Conservation (phyloP, 2,113 vertebrate genomes). For the Ursus arctos region DNA sequence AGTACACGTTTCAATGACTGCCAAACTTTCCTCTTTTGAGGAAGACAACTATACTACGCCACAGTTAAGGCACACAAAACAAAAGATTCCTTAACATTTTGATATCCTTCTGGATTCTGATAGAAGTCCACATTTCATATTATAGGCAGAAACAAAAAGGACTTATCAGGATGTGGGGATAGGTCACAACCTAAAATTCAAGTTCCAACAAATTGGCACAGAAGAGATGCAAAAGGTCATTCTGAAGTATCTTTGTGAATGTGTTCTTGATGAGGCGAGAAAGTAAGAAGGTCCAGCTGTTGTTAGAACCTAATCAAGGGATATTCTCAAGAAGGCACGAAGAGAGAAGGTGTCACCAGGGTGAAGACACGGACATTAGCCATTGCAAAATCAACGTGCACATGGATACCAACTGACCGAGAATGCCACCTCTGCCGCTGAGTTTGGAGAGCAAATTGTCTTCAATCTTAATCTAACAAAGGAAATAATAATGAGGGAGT, state of each 20-base stretch:
- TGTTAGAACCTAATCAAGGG: not conserved
- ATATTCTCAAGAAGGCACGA: not conserved
- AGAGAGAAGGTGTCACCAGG: not conserved
- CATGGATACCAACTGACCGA: not conserved
- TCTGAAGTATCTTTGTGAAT: not conserved
- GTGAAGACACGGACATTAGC: not conserved
- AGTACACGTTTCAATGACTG: not conserved
- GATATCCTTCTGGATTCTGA: not conserved
- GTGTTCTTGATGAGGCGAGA: not conserved
- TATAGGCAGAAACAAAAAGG: not conserved
- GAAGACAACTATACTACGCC: not conserved
- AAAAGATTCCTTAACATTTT: not conserved
- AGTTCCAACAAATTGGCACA: not conserved
- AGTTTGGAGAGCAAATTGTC: not conserved
- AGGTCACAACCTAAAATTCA: not conserved
- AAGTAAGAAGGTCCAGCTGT: not conserved
- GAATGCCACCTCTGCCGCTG: not conserved
- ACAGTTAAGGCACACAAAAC: not conserved
- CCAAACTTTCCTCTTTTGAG: not conserved
- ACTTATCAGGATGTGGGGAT: not conserved
- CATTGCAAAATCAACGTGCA: not conserved
- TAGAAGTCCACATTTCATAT: not conserved
- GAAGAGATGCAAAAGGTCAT: not conserved
- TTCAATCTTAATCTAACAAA: slow-evolving; percentile 61
- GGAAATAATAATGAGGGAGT: slow-evolving; percentile 43